phyloP scores from a whole-genome alignment of 53 echinoderm and acorn worm genomes.

The Pentamera pediparva region DNA sequence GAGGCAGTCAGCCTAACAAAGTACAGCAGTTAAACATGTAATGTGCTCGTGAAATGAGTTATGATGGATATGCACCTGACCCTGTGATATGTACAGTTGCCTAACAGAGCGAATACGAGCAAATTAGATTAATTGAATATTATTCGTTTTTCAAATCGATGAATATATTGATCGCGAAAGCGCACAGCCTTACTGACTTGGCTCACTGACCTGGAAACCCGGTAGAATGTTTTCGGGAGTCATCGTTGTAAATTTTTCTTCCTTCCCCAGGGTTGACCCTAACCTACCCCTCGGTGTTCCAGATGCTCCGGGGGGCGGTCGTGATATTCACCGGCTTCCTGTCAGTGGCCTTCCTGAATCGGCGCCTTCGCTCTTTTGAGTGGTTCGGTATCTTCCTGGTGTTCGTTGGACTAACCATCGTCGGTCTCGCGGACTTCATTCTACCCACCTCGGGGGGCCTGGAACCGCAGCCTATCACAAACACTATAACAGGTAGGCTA shows the following conservation, averaged over 20 bases:
- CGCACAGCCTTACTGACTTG: no score
- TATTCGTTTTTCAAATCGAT: no score
- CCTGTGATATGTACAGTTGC: no score
- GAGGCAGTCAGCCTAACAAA: no score
- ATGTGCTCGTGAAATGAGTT: no score
- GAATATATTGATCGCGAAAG: no score
- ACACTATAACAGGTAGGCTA: conserved; percentile 33
- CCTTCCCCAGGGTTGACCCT: conserved; percentile 46
- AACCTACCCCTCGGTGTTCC: conserved; percentile 69
- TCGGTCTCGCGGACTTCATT: conserved; percentile 54
- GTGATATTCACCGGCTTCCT: conserved; percentile 82
- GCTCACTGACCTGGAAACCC: no score
- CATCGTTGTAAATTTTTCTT: background rate
- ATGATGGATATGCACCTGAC: no score
- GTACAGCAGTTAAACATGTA: no score
- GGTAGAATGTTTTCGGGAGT: background rate
- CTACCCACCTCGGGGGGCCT: background rate
- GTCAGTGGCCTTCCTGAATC: conserved; percentile 63
- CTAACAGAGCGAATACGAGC: no score
- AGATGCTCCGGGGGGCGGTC: conserved; percentile 71
- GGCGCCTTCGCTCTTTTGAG: conserved; percentile 35
- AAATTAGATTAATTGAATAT: no score
- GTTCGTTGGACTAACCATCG: conserved; percentile 52
- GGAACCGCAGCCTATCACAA: conserved; percentile 12
- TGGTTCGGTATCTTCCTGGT: conserved; percentile 64